These are phyloP conservation scores for Pelochelys cantorii DNA, from an alignment of 2,797 vertebrate genomes.

Conservation along the genomic window DNA sequence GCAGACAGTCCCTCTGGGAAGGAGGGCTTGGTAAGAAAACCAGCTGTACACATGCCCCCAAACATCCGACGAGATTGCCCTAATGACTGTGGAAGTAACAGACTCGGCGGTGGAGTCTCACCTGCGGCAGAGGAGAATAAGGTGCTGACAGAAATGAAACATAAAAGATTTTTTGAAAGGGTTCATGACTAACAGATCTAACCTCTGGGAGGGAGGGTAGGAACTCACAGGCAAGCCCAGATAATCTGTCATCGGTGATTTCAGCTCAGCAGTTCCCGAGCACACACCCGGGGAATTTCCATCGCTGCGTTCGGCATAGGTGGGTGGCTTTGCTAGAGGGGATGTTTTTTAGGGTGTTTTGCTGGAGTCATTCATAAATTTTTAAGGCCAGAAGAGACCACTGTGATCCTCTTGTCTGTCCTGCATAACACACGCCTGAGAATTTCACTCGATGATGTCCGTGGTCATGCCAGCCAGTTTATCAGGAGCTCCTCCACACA, in stretches of 20 bases:
- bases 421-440: background rate
- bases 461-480: background rate
- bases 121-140: background rate
- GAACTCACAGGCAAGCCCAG: background rate
- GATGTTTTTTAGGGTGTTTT: background rate
- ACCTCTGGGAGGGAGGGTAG: background rate
- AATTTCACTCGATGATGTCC: background rate
- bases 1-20: too few species aligned
- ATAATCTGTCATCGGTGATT: conserved; percentile 31
- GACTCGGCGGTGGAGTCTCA: background rate
- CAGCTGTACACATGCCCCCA: background rate
- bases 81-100: background rate
- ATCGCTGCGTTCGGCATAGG: background rate
- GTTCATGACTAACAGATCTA: background rate
- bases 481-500: background rate
- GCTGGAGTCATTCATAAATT: background rate
- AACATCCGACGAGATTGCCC: background rate
- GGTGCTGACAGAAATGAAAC: conserved; percentile 19
- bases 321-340: background rate
- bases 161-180: conserved; percentile 9
- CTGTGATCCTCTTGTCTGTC: background rate
- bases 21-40: background rate
- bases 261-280: background rate
- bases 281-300: background rate
- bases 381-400: background rate